Evolutionary conservation across 2,888 invertebrate genomes (phyloP).

Genomic region (Mythimna vitellina): DNA sequence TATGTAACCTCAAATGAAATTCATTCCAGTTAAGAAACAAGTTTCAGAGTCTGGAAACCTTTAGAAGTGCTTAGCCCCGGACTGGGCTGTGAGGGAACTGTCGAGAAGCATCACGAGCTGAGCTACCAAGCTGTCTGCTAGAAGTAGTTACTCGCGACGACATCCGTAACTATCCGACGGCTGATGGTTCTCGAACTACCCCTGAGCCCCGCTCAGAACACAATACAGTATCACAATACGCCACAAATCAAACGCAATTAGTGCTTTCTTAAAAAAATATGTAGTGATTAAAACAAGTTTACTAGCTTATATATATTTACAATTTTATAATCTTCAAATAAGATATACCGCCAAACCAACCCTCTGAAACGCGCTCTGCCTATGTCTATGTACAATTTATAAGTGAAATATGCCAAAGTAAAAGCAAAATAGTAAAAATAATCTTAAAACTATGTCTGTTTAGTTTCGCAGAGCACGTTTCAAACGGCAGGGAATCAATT

Average conservation of each 20-base stretch:
- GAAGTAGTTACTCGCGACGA: constrained; percentile 24
- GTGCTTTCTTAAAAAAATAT: constrained; percentile 86
- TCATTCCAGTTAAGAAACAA: constrained; percentile 56
- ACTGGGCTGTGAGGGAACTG: constrained; percentile 6
- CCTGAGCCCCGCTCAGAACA: constrained; percentile 36
- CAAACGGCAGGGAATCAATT: constrained; percentile 71
- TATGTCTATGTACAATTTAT: constrained; percentile 79
- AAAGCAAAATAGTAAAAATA: constrained; percentile 64
- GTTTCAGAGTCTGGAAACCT: constrained; percentile 47
- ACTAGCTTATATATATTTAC: constrained; percentile 83
- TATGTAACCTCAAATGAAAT: constrained; percentile 59
- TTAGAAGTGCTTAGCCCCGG: constrained; percentile 37
- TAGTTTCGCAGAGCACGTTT: constrained; percentile 62
- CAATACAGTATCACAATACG: constrained; percentile 73
- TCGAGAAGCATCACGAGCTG: constrained; percentile 40
- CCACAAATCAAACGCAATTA: constrained; percentile 69
- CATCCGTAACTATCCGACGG: constrained; percentile 30
- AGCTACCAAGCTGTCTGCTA: constrained; percentile 33
- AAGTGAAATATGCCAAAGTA: constrained; percentile 68
- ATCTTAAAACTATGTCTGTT: constrained; percentile 67
- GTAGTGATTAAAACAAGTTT: constrained; percentile 87
- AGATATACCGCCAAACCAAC: constrained; percentile 63
- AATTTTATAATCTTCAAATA: constrained; percentile 72
- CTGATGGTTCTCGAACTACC: constrained; percentile 40
- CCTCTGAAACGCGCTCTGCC: constrained; percentile 62